Evolutionary conservation across 2,888 invertebrate species (phyloP).

Genomic region (Xanthorhoe designata): DNA sequence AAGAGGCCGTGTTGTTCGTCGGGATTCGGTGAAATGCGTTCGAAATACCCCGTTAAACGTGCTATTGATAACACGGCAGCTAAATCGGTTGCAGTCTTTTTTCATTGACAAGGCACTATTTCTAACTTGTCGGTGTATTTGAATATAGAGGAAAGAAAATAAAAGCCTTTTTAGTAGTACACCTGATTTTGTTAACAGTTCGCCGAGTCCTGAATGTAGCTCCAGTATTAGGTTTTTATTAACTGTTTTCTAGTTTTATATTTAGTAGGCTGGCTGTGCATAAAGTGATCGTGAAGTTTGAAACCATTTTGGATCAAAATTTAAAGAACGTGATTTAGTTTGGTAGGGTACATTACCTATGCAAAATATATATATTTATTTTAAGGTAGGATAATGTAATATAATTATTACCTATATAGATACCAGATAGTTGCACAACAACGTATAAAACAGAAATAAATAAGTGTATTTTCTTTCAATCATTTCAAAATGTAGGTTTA

Average conservation of each 20-base stretch:
- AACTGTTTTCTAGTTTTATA: not conserved
- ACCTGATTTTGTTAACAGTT: too few species aligned
- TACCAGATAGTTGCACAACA: not conserved
- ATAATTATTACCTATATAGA: not conserved
- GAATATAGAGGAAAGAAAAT: too few species aligned
- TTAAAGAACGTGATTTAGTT: not conserved
- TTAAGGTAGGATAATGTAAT: not conserved
- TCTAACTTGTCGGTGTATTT: too few species aligned
- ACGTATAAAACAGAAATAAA: too few species aligned
- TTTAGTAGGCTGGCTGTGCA: not conserved
- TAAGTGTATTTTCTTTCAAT: not conserved
- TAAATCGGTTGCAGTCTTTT: too few species aligned
- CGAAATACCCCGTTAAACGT: too few species aligned
- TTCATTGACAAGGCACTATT: too few species aligned
- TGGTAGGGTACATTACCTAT: constrained; percentile 15
- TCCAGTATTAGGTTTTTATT: not conserved
- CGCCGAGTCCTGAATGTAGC: not conserved
- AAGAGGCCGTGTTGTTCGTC: too few species aligned
- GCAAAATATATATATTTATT: constrained; percentile 6
- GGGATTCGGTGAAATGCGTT: too few species aligned
- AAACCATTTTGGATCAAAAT: not conserved
- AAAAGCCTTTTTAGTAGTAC: too few species aligned
- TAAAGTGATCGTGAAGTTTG: not conserved
- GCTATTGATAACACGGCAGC: too few species aligned
- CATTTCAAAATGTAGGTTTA: not conserved